phyloP scores from a whole-genome alignment of 2,797 vertebrate genomes.

The Sphenodon punctatus region DNA sequence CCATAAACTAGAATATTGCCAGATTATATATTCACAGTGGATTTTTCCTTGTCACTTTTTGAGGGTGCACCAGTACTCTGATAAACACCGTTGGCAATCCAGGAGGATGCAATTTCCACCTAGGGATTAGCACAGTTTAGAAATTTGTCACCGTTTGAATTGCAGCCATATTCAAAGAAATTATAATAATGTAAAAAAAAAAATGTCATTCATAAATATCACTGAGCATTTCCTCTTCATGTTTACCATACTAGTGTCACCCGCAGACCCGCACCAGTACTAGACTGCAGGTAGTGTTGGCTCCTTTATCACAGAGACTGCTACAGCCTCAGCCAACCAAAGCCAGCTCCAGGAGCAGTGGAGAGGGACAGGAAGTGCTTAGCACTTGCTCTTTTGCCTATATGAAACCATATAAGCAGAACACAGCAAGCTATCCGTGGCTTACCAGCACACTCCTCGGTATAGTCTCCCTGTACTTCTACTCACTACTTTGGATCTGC shows the following conservation, averaged over 20 bases:
- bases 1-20: slow-evolving; percentile 1
- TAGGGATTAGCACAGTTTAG: not conserved
- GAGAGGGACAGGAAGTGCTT: too few species aligned
- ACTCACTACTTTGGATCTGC: too few species aligned
- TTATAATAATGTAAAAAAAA: not conserved
- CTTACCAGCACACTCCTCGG: too few species aligned
- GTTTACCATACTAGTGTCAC: not conserved
- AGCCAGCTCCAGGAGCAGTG: too few species aligned
- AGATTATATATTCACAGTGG: not conserved
- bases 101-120: not conserved
- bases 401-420: too few species aligned
- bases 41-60: slow-evolving; percentile 34
- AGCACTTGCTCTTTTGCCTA: too few species aligned
- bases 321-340: too few species aligned
- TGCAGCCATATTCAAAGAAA: slow-evolving; percentile 2
- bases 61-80: slow-evolving; percentile 2
- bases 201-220: not conserved
- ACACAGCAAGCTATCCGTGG: too few species aligned
- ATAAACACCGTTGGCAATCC: slow-evolving; percentile 19
- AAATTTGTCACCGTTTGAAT: not conserved
- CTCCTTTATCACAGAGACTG: too few species aligned
- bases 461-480: too few species aligned
- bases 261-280: too few species aligned
- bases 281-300: too few species aligned
- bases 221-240: not conserved